A percentile compares a stretch with the other conserved stretches of the same genome.
phyloP scores from a whole-genome alignment of 2,797 vertebrate genomes.

The Myotis vivesi region DNA sequence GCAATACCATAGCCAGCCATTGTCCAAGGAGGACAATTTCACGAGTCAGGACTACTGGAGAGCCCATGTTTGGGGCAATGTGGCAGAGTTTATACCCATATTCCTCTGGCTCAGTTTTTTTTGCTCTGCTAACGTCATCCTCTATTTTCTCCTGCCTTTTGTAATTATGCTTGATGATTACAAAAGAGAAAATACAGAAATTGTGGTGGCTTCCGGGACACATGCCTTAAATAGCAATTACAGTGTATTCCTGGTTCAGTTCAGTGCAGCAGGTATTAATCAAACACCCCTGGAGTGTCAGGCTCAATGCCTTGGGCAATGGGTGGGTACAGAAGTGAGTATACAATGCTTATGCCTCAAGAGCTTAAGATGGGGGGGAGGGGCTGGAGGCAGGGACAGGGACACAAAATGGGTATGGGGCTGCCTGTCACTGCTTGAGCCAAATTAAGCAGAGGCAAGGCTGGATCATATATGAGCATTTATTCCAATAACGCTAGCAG shows the following conservation, averaged over 20 bases:
- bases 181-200: not conserved
- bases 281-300: not conserved
- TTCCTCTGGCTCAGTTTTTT: not conserved
- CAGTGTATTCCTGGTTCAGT: not conserved
- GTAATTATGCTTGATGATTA: not conserved
- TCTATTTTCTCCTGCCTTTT: conserved; percentile 19
- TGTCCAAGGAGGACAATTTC: not conserved
- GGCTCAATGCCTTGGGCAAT: not conserved
- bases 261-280: not conserved
- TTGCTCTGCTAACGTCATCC: not conserved
- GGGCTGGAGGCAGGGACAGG: not conserved
- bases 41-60: not conserved
- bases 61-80: not conserved
- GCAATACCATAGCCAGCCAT: not conserved
- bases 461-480: no score
- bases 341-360: not conserved
- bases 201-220: not conserved
- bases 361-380: not conserved
- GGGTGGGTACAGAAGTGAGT: not conserved
- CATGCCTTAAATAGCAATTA: not conserved
- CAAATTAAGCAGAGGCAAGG: no score
- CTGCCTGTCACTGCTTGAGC: no score
- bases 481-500: no score
- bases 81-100: not conserved
- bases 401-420: no score